Percentiles rank a stretch among this genome's conserved stretches.
These are phyloP conservation scores for Solea senegalensis DNA, from an alignment of 2,113 vertebrate species.

Conservation along the genomic window DNA sequence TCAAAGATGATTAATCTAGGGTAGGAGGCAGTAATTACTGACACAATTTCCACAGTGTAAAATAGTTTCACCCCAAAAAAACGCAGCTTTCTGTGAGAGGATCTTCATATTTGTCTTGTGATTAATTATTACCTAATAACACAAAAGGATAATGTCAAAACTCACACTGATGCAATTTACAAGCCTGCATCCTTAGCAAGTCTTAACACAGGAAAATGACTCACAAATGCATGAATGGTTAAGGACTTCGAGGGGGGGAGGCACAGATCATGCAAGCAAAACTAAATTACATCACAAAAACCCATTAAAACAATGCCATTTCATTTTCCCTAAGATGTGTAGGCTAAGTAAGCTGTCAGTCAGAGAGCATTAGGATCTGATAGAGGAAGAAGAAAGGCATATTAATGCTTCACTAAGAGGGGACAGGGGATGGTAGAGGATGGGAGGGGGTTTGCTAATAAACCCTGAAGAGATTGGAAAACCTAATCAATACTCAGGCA, in stretches of 20 bases:
- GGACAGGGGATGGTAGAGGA: conserved; percentile 16
- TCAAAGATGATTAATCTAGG: conserved; percentile 64
- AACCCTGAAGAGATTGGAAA: conserved; percentile 66
- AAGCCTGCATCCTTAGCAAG: conserved; percentile 36
- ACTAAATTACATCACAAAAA: conserved; percentile 64
- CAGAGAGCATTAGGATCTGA: conserved; percentile 69
- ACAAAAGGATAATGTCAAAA: conserved; percentile 34
- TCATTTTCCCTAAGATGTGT: conserved; percentile 65
- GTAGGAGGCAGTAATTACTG: conserved; percentile 15
- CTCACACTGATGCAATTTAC: conserved; percentile 31
- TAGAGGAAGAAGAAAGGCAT: conserved; percentile 40
- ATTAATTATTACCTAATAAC: conserved; percentile 54
- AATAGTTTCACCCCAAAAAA: no score
- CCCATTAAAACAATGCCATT: conserved; percentile 73
- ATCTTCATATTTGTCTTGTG: conserved; percentile 31
- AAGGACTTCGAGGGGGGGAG: conserved; percentile 20
- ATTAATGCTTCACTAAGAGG: conserved; percentile 60
- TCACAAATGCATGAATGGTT: conserved; percentile 42
- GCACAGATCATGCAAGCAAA: conserved; percentile 54
- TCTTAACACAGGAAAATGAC: conserved; percentile 38
- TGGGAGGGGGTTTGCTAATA: conserved; percentile 58
- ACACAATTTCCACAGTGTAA: not conserved
- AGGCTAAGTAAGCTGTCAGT: conserved; percentile 62
- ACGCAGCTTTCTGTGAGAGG: conserved; percentile 26
- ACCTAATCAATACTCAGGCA: conserved; percentile 68